Evolutionary conservation across 2,888 invertebrate species (phyloP).

Genomic region (Euplagia quadripunctaria): DNA sequence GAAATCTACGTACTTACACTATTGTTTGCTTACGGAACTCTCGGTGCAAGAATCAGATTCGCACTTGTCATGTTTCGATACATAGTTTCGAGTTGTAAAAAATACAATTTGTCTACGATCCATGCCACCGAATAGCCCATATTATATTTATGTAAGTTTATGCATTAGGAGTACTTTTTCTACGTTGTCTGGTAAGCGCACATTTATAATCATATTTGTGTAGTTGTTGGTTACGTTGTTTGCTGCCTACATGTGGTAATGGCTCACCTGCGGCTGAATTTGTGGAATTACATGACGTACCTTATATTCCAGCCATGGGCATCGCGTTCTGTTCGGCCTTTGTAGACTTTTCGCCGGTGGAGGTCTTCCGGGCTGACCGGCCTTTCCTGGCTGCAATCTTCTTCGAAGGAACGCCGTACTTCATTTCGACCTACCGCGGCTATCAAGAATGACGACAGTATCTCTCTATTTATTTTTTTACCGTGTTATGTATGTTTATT

Average conservation of each 20-base stretch:
- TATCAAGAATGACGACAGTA: slow-evolving; percentile 19
- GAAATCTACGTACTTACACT: too few relatives aligned
- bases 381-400: slow-evolving; percentile 70
- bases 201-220: slow-evolving; percentile 3
- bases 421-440: slow-evolving; percentile 58
- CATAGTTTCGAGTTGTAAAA: too few relatives aligned
- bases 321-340: slow-evolving; percentile 61
- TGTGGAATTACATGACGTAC: slow-evolving; percentile 9
- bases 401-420: slow-evolving; percentile 59
- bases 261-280: not conserved
- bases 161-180: not conserved
- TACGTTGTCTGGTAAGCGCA: not conserved
- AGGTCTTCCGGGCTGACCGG: slow-evolving; percentile 67
- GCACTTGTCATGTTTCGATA: not conserved
- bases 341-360: slow-evolving; percentile 57
- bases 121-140: not conserved
- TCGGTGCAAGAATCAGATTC: not conserved
- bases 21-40: too few relatives aligned
- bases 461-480: slow-evolving; percentile 12
- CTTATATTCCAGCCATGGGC: slow-evolving; percentile 69
- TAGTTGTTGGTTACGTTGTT: not conserved
- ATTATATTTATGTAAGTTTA: not conserved
- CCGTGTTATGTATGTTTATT: not conserved
- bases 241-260: slow-evolving; percentile 3
- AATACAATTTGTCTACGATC: not conserved